phyloP scores from a whole-genome alignment of 2,888 invertebrate species.

The Toxonevra muliebris region DNA sequence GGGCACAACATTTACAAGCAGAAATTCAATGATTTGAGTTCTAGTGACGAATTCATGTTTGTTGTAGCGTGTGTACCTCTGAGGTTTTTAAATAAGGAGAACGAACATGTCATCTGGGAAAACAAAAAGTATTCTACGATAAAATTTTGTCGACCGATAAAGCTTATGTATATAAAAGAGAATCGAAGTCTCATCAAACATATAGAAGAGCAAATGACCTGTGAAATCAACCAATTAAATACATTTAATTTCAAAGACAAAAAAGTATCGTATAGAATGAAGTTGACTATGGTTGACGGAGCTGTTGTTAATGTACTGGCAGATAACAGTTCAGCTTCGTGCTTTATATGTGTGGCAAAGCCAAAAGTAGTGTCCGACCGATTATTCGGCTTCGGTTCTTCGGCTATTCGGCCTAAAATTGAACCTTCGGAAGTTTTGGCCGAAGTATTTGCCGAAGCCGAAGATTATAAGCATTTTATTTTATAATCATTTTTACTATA shows the following conservation, averaged over 20 bases:
- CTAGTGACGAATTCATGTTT: background rate
- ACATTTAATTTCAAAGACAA: background rate
- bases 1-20: background rate
- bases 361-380: no score
- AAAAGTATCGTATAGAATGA: background rate
- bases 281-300: background rate
- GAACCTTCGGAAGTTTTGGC: no score
- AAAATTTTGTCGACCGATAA: background rate
- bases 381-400: no score
- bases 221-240: background rate
- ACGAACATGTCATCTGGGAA: background rate
- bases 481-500: no score
- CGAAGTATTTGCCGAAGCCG: no score
- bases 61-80: background rate
- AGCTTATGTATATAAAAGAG: background rate
- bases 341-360: background rate
- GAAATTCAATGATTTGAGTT: background rate
- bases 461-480: no score
- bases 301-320: background rate
- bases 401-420: no score
- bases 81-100: background rate
- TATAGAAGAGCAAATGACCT: background rate
- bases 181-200: background rate
- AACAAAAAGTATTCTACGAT: background rate
- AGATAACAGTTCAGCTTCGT: conserved; percentile 1